A percentile compares a stretch with the other conserved stretches of the same genome.
Evolutionary conservation across 1,140 invertebrate genomes (phyloP).

Genomic region (Tenebrio molitor): DNA sequence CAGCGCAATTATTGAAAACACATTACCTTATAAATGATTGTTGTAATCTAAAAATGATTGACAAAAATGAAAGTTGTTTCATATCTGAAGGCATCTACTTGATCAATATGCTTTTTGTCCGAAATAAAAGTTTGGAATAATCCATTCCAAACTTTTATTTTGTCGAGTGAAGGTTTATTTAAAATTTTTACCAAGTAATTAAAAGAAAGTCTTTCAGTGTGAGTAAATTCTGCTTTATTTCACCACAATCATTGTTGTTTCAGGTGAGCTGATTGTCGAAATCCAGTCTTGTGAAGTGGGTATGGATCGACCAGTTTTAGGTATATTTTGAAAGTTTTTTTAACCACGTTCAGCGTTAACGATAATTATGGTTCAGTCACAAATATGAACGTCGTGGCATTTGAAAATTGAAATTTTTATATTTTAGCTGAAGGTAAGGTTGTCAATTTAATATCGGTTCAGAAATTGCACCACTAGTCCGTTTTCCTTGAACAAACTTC

Average conservation of each 20-base stretch:
- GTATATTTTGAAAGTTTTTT: too few relatives aligned
- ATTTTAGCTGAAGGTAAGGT: too few relatives aligned
- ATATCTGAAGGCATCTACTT: neutral
- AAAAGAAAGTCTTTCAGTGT: conserved; percentile 41
- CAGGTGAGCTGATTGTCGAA: conserved; percentile 1
- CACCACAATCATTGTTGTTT: conserved; percentile 7
- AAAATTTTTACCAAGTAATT: conserved; percentile 28
- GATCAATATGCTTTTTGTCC: neutral
- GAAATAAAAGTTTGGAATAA: neutral
- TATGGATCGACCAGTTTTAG: too few relatives aligned
- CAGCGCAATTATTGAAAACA: too few relatives aligned
- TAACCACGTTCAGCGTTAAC: too few relatives aligned
- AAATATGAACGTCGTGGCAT: too few relatives aligned
- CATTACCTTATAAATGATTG: neutral
- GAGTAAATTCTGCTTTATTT: conserved; percentile 12
- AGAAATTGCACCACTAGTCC: too few relatives aligned
- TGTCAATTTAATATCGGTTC: too few relatives aligned
- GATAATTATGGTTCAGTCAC: too few relatives aligned
- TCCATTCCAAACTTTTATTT: conserved; percentile 5
- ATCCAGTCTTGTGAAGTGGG: too few relatives aligned
- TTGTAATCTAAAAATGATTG: neutral
- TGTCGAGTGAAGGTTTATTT: conserved; percentile 13
- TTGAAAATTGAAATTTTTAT: too few relatives aligned
- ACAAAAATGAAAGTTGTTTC: neutral
- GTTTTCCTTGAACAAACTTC: too few relatives aligned